These are phyloP conservation scores for Drosophila takahashii DNA, from an alignment of 1,140 invertebrate species.

Conservation along the genomic window DNA sequence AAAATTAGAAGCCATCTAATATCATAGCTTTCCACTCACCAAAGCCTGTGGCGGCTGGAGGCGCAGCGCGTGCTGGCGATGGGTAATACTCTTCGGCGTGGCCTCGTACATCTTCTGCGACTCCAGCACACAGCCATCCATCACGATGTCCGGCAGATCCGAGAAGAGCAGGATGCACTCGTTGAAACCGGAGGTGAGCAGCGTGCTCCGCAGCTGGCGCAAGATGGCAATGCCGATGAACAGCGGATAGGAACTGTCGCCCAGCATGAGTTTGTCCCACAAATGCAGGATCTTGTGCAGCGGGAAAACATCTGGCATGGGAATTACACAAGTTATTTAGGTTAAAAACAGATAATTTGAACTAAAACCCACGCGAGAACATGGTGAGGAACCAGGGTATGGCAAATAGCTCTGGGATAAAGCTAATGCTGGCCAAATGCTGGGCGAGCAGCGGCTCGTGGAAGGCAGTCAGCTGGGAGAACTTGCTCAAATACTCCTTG, in stretches of 20 bases:
- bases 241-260: slow-evolving; percentile 96
- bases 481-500: slow-evolving; percentile 98
- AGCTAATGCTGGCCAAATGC: slow-evolving; percentile 96
- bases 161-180: slow-evolving; percentile 99
- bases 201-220: slow-evolving; percentile 92
- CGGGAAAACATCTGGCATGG: slow-evolving; percentile 95
- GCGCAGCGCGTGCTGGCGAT: slow-evolving; percentile 86
- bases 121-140: slow-evolving; percentile 95
- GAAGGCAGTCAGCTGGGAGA: slow-evolving; percentile 97
- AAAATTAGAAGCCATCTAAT: background rate
- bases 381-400: slow-evolving; percentile 99
- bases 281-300: slow-evolving; percentile 99
- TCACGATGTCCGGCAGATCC: slow-evolving; percentile 98
- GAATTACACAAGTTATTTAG: background rate
- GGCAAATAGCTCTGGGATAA: slow-evolving; percentile 99
- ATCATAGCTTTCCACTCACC: slow-evolving; percentile 16
- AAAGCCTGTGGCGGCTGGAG: slow-evolving; percentile 39
- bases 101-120: slow-evolving; percentile 94
- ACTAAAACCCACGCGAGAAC: slow-evolving; percentile 96
- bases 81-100: slow-evolving; percentile 95
- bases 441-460: slow-evolving; percentile 97
- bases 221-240: slow-evolving; percentile 98
- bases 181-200: slow-evolving; percentile 96
- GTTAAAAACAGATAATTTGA: background rate
- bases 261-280: slow-evolving; percentile 98